A percentile compares a stretch with the other conserved stretches of the same genome.
Conservation (phyloP, 2,113 vertebrate species). For the Sylvietta virens region DNA sequence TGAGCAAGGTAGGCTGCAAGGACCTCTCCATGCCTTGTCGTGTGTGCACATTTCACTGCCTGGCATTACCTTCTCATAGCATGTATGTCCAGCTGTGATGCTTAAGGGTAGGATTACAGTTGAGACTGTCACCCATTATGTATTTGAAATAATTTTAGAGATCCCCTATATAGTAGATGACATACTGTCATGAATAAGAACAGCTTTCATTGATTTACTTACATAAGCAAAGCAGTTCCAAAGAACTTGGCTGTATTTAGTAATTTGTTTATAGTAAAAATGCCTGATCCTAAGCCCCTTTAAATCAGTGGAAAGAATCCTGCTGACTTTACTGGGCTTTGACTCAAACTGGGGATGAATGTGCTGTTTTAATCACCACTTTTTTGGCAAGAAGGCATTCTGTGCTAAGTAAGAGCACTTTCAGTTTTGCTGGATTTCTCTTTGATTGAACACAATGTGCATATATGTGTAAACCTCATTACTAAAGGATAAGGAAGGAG, state of each 20-base stretch:
- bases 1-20: constrained; percentile 81
- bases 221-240: neutral
- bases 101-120: neutral
- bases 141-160: neutral
- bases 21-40: fast-evolving
- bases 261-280: constrained; percentile 26
- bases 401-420: neutral
- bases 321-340: constrained; percentile 15
- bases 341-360: neutral
- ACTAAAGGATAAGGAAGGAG: neutral
- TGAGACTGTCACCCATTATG: neutral
- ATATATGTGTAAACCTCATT: neutral
- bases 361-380: constrained; percentile 41
- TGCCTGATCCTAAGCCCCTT: constrained; percentile 24
- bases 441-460: neutral
- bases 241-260: neutral
- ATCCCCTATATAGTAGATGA: neutral
- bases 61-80: neutral
- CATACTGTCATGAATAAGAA: neutral
- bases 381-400: neutral
- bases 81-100: neutral
- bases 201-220: constrained; percentile 19
- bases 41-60: neutral
- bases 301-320: constrained; percentile 38
- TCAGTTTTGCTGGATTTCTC: neutral